These are phyloP conservation scores for Drosophila villosipedis DNA, from an alignment of 2,888 invertebrate genomes.

Conservation along the genomic window DNA sequence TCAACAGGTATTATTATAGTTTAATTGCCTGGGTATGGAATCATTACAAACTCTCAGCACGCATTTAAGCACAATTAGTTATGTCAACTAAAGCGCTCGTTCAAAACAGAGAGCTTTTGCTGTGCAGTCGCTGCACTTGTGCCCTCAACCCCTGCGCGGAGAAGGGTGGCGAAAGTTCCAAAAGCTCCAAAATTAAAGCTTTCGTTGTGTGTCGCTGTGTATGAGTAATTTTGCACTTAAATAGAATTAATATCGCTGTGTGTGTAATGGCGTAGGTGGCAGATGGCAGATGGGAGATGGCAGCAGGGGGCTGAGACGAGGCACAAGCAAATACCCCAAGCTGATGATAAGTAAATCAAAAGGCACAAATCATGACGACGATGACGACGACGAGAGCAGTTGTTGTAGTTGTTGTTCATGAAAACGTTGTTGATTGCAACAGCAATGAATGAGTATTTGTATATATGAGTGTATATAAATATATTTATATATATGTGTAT, in stretches of 20 bases:
- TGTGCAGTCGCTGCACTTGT: conserved; percentile 36
- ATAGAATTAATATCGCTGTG: conserved; percentile 55
- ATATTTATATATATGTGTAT: neutral
- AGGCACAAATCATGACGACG: conserved; percentile 24
- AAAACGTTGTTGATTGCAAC: conserved; percentile 49
- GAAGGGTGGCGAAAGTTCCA: neutral
- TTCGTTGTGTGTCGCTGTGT: conserved; percentile 2
- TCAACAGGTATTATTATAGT: neutral
- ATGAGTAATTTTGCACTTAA: conserved; percentile 64
- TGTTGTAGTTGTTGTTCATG: conserved; percentile 24
- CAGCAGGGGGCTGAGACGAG: conserved; percentile 2
- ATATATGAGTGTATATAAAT: conserved; percentile 1
- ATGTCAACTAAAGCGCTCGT: neutral
- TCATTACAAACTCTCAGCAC: neutral
- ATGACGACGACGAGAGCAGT: conserved; percentile 10
- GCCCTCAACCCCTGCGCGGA: conserved; percentile 17
- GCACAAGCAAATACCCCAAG: conserved; percentile 46
- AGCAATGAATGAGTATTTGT: conserved; percentile 11
- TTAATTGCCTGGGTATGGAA: neutral
- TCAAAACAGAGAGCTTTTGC: conserved; percentile 2
- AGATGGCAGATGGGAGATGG: neutral
- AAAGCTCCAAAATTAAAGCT: conserved; percentile 21
- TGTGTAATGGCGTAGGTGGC: neutral
- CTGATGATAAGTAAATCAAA: conserved; percentile 63
- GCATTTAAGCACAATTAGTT: neutral